Base-by-base conservation (phyloP, 2,797 vertebrate species). In the Craterocephalus amniculus region DNA sequence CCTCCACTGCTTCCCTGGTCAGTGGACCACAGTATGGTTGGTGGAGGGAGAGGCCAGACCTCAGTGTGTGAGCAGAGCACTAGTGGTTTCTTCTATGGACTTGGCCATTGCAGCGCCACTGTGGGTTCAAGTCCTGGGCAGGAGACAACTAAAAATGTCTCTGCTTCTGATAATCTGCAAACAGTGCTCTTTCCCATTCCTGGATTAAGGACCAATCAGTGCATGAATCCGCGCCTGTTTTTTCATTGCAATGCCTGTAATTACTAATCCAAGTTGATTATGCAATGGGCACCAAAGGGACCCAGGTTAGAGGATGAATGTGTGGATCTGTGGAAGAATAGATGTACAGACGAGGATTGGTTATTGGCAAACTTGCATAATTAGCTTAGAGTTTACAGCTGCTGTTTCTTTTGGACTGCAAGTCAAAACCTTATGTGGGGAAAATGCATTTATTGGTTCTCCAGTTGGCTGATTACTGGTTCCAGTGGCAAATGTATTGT, bases 11-110 rank as follows among this genome's bases (percentile, higher is more conserved):
- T 80, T 89, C 58, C 77, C 89, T 87, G 91, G 91, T 91, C 92
- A 92, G 90, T 80, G 84, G 79, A 93, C 89, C 91, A 86, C 92
- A 91, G 83, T 87, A 92, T 87, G 91, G 91, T 88, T 93, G 92
- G 92, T 86, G 85, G 82, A 93, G 91, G 93, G 91, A 91, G 92
- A 91, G 93, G 92, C 92, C 90, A 92, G 91, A 92, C 88, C 89
- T 92, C 90, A 87, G 83, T 91, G 90, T 89, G 87, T 81, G 85
- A 91, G 86, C 76, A 74, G 83, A 87, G 86, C 76, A 58, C 88
- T 87, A 83, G 90, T 84, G 89, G 88, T 90, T 86, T 29, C 74
- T 70, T 80, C 83, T 86, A 76, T 88, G 86, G 91, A 90, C 91
- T 89, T 74, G 83, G 87, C 85, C 87, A 86, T 91, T 70, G 36